Base-by-base conservation (phyloP, 2,797 vertebrate genomes). In the Fratercula arctica region DNA sequence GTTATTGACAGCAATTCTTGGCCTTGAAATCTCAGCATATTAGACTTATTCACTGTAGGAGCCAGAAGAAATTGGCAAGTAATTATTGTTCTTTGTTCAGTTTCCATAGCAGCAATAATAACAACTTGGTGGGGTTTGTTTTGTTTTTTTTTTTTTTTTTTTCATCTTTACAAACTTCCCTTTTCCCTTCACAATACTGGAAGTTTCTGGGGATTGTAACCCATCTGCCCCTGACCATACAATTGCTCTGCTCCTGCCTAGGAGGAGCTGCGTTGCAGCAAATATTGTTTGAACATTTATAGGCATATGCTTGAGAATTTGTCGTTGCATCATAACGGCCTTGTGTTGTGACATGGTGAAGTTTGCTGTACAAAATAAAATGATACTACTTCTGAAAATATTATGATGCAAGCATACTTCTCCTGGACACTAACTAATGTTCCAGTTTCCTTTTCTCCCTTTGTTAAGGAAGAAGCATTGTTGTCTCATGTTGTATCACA, bases 31-130 rank as follows among this genome's bases (percentile, higher is more conserved):
- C 29, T 87, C 89, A 69, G 50, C n/a, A 48, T 91, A 96, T 95
- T 83, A 91, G 79, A 35, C 66, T 96, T 85, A 46, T 84, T 89
- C 69, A 11, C 33, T 63, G 69, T 54, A 69, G 57, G 46, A 97
- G 23, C 37, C 41, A 81, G 54, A 93, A 86, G 78, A 92, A 96
- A 92, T 67, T 87, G 74, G 26, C 68, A 70, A 80, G 84, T 77
- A 64, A 48, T 91, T 89, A 75, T 61, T 89, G 48, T 63, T 75
- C 89, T 77, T 94, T 92, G 68, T 94, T 94, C 82, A 4, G 94
- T 96, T 96, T 85, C 96, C 89, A 94, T 95, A 84, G 96, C 69
- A 96, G 66, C 92, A 84, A 46, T 61, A 81, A 72, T 57, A 94
- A 82, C 53, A 90, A 75, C 5, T 67, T 88, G 29, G 6, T 15